Evolutionary conservation across 2,797 vertebrate species (phyloP).

Genomic region (Pseudomugil tenellus): DNA sequence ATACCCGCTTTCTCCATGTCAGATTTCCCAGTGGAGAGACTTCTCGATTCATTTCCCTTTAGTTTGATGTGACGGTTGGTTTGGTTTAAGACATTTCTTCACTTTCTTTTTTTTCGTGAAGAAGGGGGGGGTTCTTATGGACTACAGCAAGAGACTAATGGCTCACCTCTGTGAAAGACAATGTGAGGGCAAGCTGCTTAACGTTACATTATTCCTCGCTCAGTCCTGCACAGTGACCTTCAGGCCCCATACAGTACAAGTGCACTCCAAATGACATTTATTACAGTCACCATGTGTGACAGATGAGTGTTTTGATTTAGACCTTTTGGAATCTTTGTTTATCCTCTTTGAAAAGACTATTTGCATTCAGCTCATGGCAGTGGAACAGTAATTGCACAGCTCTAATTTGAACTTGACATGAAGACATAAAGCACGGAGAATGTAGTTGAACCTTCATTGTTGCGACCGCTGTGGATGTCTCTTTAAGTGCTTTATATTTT

Average conservation of each 20-base stretch:
- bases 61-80: conserved; percentile 76
- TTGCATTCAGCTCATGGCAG: conserved; percentile 58
- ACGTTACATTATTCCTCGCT: conserved; percentile 34
- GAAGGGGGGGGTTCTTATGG: conserved; percentile 27
- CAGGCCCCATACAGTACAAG: conserved; percentile 43
- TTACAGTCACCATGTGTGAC: conserved; percentile 29
- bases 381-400: conserved; percentile 60
- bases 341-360: conserved; percentile 36
- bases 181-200: conserved; percentile 41
- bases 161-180: conserved; percentile 66
- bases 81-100: conserved; percentile 77
- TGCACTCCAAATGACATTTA: conserved; percentile 42
- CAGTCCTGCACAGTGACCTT: conserved; percentile 59
- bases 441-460: conserved; percentile 73
- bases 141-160: conserved; percentile 54
- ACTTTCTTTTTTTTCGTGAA: conserved; percentile 58
- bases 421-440: conserved; percentile 73
- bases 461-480: conserved; percentile 79
- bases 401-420: conserved; percentile 59
- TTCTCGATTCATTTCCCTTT: conserved; percentile 67
- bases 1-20: conserved; percentile 23
- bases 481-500: conserved; percentile 83
- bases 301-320: conserved; percentile 38
- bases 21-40: conserved; percentile 66
- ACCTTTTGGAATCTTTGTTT: conserved; percentile 45